These are phyloP conservation scores for Solenodon paradoxus DNA, from an alignment of 2,113 vertebrate species.

Conservation along the genomic window DNA sequence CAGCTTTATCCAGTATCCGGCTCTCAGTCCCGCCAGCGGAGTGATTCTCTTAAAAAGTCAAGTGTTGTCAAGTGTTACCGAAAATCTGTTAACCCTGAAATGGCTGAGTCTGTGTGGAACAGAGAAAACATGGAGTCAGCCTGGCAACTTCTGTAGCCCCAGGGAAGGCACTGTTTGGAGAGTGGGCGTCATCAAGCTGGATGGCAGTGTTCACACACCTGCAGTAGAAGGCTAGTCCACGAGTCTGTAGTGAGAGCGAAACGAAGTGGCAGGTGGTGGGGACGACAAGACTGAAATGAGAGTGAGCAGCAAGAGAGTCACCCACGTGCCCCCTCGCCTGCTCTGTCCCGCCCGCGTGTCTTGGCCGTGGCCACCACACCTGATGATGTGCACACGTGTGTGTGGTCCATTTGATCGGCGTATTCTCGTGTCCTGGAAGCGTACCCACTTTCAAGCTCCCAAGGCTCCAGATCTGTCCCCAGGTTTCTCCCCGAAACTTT, in stretches of 20 bases:
- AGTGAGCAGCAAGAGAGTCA: background rate
- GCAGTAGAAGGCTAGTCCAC: background rate
- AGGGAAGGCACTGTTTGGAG: background rate
- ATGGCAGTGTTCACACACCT: background rate
- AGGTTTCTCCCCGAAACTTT: constrained; percentile 37
- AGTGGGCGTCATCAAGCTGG: background rate
- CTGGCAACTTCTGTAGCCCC: background rate
- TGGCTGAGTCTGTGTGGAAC: background rate
- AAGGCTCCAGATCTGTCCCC: background rate
- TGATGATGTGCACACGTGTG: rapidly evolving
- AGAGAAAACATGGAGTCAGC: background rate
- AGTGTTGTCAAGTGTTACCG: background rate
- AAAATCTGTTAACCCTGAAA: background rate
- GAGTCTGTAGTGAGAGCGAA: background rate
- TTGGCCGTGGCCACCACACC: background rate
- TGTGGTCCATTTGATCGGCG: background rate
- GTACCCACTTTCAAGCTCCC: background rate
- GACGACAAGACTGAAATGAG: background rate
- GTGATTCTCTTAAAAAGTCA: background rate
- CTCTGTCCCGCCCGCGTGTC: background rate
- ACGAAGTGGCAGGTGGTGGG: background rate
- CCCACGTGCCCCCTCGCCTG: background rate
- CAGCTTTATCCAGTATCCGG: background rate
- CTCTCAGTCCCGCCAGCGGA: too few relatives aligned
- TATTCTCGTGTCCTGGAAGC: background rate